phyloP scores from a whole-genome alignment of 2,888 invertebrate genomes.

The Heliconius aoede region DNA sequence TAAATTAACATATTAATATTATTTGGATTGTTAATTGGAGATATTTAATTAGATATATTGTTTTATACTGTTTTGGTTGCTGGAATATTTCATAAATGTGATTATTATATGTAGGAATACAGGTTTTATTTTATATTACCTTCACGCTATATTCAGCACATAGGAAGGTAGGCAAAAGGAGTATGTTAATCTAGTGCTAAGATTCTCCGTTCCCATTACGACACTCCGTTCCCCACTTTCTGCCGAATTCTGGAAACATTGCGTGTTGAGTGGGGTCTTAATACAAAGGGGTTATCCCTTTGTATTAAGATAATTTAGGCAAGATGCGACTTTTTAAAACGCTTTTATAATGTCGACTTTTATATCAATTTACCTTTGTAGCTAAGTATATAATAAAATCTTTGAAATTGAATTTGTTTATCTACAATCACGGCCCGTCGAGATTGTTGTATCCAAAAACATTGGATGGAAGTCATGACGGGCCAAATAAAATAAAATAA shows the following conservation, averaged over 20 bases:
- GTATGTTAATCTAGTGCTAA: not conserved
- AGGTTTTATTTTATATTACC: not conserved
- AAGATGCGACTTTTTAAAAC: not conserved
- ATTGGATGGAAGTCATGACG: too few relatives aligned
- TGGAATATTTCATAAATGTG: not conserved
- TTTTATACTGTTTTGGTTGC: not conserved
- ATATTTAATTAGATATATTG: not conserved
- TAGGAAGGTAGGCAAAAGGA: not conserved
- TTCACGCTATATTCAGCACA: too few relatives aligned
- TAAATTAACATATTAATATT: constrained; percentile 13
- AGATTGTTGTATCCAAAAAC: too few relatives aligned
- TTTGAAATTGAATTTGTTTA: too few relatives aligned
- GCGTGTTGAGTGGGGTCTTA: too few relatives aligned
- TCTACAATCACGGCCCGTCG: too few relatives aligned
- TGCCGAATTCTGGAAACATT: not conserved
- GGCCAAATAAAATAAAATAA: too few relatives aligned
- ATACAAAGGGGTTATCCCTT: too few relatives aligned
- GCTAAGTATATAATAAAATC: too few relatives aligned
- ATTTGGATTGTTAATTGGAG: not conserved
- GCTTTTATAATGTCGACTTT: too few relatives aligned
- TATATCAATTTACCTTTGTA: too few relatives aligned
- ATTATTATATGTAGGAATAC: not conserved
- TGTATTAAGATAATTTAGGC: not conserved
- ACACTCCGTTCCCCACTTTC: not conserved
- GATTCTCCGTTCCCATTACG: not conserved